Evolutionary conservation across 2,888 invertebrate genomes (phyloP).

Genomic region (Acanthosepion pharaonis): DNA sequence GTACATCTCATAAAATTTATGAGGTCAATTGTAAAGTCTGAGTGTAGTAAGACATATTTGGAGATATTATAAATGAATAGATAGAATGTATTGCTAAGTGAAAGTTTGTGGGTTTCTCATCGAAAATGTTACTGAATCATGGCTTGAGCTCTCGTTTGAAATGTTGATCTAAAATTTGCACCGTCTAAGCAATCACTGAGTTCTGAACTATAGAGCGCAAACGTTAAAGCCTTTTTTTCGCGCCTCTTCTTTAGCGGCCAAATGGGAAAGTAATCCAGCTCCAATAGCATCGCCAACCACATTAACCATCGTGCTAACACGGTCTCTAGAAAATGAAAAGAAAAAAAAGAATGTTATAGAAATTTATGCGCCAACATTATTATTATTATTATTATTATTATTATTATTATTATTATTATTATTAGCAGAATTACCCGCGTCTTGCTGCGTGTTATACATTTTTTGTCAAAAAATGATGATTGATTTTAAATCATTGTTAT

Average conservation of each 20-base stretch:
- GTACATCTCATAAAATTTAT: not conserved
- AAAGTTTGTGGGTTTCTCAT: not conserved
- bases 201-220: not conserved
- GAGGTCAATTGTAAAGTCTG: not conserved
- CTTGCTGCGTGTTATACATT: too few relatives aligned
- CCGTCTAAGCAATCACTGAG: not conserved
- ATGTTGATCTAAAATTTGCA: not conserved
- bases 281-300: slow-evolving; percentile 95
- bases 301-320: slow-evolving; percentile 85
- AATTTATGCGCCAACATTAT: too few relatives aligned
- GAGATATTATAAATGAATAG: not conserved
- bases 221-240: not conserved
- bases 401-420: too few relatives aligned
- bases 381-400: too few relatives aligned
- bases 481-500: too few relatives aligned
- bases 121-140: not conserved
- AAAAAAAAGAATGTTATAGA: not conserved
- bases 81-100: not conserved
- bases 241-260: slow-evolving; percentile 72
- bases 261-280: slow-evolving; percentile 88
- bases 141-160: not conserved
- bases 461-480: too few relatives aligned
- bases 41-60: not conserved
- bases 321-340: slow-evolving; percentile 67
- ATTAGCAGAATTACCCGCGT: too few relatives aligned